Evolutionary conservation across 1,140 invertebrate genomes (phyloP).

Genomic region (Hylyphantes graminicola): DNA sequence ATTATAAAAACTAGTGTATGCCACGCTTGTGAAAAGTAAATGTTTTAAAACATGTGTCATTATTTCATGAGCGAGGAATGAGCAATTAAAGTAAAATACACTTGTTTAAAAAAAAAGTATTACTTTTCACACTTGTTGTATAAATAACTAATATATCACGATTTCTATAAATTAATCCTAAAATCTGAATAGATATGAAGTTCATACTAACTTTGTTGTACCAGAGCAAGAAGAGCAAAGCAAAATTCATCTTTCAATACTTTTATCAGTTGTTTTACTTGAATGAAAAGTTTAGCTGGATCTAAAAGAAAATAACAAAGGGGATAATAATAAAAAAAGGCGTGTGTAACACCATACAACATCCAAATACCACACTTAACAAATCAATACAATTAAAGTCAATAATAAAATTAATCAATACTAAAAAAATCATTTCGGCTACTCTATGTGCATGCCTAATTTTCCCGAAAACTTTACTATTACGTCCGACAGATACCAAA

Average conservation of each 20-base stretch:
- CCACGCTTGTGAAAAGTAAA: neutral
- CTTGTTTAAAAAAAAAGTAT: neutral
- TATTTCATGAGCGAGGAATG: too few species aligned
- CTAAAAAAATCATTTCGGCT: too few species aligned
- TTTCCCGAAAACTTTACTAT: too few species aligned
- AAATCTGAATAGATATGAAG: neutral
- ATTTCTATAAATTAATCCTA: neutral
- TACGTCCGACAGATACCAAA: too few species aligned
- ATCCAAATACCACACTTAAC: too few species aligned
- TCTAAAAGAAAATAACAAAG: conserved; percentile 34
- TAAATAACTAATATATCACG: neutral
- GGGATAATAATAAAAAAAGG: too few species aligned
- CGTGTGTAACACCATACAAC: too few species aligned
- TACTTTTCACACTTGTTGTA: neutral
- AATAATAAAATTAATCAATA: too few species aligned
- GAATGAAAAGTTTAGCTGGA: neutral
- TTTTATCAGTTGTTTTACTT: conserved; percentile 2
- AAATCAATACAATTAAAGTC: too few species aligned
- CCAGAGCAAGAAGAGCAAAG: neutral
- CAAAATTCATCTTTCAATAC: conserved; percentile 43
- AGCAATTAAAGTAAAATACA: too few species aligned
- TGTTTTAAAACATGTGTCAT: neutral
- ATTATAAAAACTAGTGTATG: too few species aligned
- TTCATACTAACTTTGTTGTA: conserved; percentile 34
- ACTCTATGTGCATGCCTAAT: too few species aligned